These are phyloP conservation scores for Cyprinodon brontotheroides DNA, from an alignment of 2,113 vertebrate species.

Conservation along the genomic window DNA sequence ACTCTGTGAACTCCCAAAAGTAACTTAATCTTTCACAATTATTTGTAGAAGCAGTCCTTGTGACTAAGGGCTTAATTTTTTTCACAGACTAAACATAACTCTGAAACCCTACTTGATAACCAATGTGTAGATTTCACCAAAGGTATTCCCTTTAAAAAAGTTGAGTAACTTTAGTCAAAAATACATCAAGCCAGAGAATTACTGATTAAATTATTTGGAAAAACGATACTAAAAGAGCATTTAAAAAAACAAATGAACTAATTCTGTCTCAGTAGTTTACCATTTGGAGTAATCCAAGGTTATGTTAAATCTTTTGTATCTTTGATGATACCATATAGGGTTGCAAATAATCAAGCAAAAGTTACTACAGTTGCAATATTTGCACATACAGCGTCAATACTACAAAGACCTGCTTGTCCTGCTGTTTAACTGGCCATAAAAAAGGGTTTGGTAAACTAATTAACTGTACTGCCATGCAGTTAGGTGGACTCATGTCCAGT, in stretches of 20 bases:
- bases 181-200: neutral
- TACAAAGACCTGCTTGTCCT: too few species aligned
- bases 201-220: neutral
- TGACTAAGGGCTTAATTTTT: neutral
- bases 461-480: neutral
- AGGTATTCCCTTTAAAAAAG: neutral
- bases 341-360: too few species aligned
- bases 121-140: neutral
- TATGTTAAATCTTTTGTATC: neutral
- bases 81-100: neutral
- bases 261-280: neutral
- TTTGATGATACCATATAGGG: neutral
- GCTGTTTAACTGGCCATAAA: neutral
- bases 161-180: neutral
- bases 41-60: neutral
- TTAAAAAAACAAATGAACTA: neutral
- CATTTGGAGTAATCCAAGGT: neutral
- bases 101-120: neutral
- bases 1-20: neutral
- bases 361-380: too few species aligned
- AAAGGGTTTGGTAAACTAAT: neutral
- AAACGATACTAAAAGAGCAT: neutral
- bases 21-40: neutral
- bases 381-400: too few species aligned
- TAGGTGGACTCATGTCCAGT: neutral